Percentiles rank a stretch among this genome's conserved stretches.
phyloP scores from a whole-genome alignment of 2,113 vertebrate species.

The Synodontis membranacea region DNA sequence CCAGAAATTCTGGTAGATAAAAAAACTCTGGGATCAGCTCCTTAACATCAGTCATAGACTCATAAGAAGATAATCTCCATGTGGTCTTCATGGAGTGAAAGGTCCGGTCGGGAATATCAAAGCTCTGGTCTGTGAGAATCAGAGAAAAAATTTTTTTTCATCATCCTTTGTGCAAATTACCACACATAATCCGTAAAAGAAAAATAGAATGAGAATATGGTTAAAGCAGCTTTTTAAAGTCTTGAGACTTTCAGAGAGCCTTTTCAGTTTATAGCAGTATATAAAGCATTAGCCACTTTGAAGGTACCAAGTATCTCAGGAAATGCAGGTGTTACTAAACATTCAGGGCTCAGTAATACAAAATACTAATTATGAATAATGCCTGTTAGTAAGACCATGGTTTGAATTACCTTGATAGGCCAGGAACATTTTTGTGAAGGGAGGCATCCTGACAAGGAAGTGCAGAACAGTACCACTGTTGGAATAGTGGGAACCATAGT shows the following conservation, averaged over 20 bases:
- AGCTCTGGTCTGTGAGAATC: slow-evolving; percentile 90
- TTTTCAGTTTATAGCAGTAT: slow-evolving; percentile 9
- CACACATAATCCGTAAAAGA: slow-evolving; percentile 45
- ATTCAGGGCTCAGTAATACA: background rate
- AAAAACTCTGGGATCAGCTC: slow-evolving; percentile 98
- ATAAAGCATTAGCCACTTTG: slow-evolving; percentile 26
- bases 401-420: slow-evolving; percentile 88
- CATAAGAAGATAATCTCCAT: slow-evolving; percentile 94
- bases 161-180: slow-evolving; percentile 59
- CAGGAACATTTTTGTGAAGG: slow-evolving; percentile 98
- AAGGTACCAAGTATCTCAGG: background rate
- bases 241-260: background rate
- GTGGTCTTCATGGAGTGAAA: slow-evolving; percentile 99
- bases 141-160: slow-evolving; percentile 67
- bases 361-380: slow-evolving; percentile 1
- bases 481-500: slow-evolving; percentile 98
- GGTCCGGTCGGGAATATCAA: slow-evolving; percentile 98
- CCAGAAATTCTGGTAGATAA: slow-evolving; percentile 95
- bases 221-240: background rate
- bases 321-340: slow-evolving; percentile 38
- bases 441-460: slow-evolving; percentile 95
- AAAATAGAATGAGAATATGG: background rate
- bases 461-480: slow-evolving; percentile 98
- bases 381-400: background rate
- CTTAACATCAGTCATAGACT: slow-evolving; percentile 98